Evolutionary conservation across 2,113 vertebrate species (phyloP), one percentile per base, ranked within the genome.

Genomic region (Vulpes ferrilata): DNA sequence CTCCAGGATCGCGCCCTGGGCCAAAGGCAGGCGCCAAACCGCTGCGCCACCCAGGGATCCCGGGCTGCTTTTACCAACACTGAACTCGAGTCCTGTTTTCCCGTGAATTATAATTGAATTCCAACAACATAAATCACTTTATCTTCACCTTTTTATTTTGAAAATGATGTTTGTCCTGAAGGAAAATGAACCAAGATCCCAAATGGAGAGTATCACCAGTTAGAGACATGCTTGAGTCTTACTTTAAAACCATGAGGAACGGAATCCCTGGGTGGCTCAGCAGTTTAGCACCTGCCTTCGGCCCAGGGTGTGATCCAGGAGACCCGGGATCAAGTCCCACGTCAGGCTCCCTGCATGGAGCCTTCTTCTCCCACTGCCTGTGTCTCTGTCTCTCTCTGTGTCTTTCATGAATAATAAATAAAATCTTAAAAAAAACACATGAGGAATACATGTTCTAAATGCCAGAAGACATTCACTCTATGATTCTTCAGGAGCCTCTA

Each of bases 381-480:
- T 43, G 43, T 43, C 43, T 43, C 43, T 43, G 43, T 7, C 43
- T 43, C 43, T 43, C 43, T 43, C 43, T 43, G 43, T 43, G 43
- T 7, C 43, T 43, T 43, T 43, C 43, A 43, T 7, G 43, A 43
- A 43, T 43, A 43, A 43, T 43, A 43, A 43, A 43, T 43, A 43
- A 43, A 43, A 43, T 43, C 43, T 43, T 43, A 43, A 43, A 43
- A 43, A 43, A 79, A 79, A 30, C 48, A 7, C 5, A 16, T 10
- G 19, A 62, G 38, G 30, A 62, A 2, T 30, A 55, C 5, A 5
- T 3, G 19, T 25, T n/a, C 19, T 13, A 9, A 23, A 11, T 23
- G 9, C 87, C 15, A 19, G 59, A 0, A 22, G 57, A 1, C 1
- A 0, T 48, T 22, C 19, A 10, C 57, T 5, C 11, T 1, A 8